Conservation (phyloP, 2,888 invertebrate genomes). For the Acrobeloides nanus region DNA sequence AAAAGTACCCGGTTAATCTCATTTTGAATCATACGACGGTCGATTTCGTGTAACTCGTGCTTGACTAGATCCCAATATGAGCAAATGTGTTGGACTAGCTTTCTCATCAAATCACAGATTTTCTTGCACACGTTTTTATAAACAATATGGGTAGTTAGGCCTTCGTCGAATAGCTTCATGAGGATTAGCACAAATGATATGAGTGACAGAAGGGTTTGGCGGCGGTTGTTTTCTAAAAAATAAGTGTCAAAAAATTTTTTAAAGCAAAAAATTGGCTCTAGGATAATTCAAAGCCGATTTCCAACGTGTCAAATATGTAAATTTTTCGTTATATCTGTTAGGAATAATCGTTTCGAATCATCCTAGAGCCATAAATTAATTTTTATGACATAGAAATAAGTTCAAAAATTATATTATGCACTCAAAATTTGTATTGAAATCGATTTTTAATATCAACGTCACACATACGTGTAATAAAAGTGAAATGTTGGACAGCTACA, state of each 20-base stretch:
- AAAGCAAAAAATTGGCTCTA: not conserved
- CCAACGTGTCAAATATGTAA: no score
- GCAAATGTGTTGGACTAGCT: slow-evolving; percentile 40
- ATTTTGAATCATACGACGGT: slow-evolving; percentile 29
- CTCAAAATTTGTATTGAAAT: no score
- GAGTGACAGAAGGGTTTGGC: slow-evolving; percentile 36
- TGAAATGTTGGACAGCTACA: slow-evolving; percentile 35
- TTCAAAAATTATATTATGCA: no score
- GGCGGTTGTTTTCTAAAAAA: slow-evolving; percentile 34
- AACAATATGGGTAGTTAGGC: slow-evolving; percentile 37
- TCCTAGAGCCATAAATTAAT: no score
- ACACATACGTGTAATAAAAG: slow-evolving; percentile 30
- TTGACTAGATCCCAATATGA: slow-evolving; percentile 31
- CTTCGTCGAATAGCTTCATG: slow-evolving; percentile 42
- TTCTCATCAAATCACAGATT: slow-evolving; percentile 40
- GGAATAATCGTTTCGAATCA: no score
- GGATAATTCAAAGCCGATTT: no score
- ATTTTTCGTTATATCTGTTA: no score
- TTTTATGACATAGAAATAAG: no score
- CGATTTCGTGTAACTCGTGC: slow-evolving; percentile 17
- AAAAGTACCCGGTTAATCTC: slow-evolving; percentile 48
- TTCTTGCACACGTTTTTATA: slow-evolving; percentile 44
- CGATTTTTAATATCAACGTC: no score
- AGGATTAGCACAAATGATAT: slow-evolving; percentile 32
- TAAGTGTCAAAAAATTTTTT: not conserved